phyloP scores from a whole-genome alignment of 2,888 invertebrate species.

The Camptogramma bilineatum region DNA sequence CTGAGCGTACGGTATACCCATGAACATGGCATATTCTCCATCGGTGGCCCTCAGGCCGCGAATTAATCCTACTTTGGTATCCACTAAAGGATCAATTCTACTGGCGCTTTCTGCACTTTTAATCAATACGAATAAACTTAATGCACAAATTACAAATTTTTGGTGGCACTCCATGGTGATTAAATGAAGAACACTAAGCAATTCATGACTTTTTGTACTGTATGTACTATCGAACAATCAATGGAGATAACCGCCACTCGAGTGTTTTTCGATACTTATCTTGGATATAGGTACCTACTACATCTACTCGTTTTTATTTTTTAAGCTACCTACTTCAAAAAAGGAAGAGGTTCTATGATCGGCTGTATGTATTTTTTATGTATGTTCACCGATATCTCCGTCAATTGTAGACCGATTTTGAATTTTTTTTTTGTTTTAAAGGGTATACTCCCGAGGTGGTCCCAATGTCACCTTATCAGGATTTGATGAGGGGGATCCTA shows the following conservation, averaged over 20 bases:
- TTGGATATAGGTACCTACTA: too few species aligned
- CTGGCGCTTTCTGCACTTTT: slow-evolving; percentile 23
- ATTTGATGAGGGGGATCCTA: too few species aligned
- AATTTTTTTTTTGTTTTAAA: too few species aligned
- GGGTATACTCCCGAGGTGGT: too few species aligned
- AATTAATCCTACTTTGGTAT: slow-evolving; percentile 44
- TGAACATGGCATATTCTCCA: slow-evolving; percentile 45
- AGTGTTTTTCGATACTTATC: slow-evolving; percentile 2
- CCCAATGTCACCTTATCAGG: too few species aligned
- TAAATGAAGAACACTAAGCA: neutral
- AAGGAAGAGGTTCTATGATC: too few species aligned
- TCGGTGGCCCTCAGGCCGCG: slow-evolving; percentile 39
- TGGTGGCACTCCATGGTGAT: slow-evolving; percentile 16
- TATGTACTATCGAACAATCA: slow-evolving; percentile 3
- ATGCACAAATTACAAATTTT: slow-evolving; percentile 7
- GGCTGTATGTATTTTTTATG: too few species aligned
- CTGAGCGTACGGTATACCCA: slow-evolving; percentile 51
- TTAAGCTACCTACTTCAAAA: too few species aligned
- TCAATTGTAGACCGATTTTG: too few species aligned
- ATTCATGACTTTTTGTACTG: neutral
- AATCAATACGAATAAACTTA: slow-evolving; percentile 8
- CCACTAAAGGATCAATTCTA: slow-evolving; percentile 46
- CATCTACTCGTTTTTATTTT: too few species aligned
- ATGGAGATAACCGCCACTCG: slow-evolving; percentile 13
- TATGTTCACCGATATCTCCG: too few species aligned